These are phyloP conservation scores for Enhydra lutris DNA, from an alignment of 2,113 vertebrate genomes.

Conservation along the genomic window DNA sequence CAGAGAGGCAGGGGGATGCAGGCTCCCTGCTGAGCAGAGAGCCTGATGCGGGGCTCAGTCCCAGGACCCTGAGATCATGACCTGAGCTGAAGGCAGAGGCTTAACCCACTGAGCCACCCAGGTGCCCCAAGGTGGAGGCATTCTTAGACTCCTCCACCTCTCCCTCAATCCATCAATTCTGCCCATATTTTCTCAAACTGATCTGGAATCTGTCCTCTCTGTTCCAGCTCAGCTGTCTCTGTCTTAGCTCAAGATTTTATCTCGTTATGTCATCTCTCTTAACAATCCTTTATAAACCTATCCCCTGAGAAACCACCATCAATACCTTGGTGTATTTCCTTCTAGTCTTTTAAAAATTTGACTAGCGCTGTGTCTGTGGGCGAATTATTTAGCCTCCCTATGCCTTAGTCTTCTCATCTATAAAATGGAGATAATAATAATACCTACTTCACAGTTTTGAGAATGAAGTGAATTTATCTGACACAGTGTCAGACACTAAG, in stretches of 20 bases:
- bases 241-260: background rate
- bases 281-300: background rate
- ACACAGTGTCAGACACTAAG: background rate
- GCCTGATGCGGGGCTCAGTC: too few species aligned
- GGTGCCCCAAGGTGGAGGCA: too few species aligned
- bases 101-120: too few species aligned
- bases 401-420: background rate
- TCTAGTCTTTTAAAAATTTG: background rate
- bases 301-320: background rate
- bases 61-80: too few species aligned
- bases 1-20: too few species aligned
- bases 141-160: background rate
- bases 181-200: background rate
- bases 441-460: background rate
- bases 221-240: background rate
- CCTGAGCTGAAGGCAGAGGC: too few species aligned
- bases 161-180: background rate
- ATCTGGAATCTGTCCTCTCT: background rate
- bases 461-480: background rate
- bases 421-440: background rate
- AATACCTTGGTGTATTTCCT: background rate
- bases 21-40: too few species aligned
- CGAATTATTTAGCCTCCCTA: background rate
- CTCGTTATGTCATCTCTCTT: background rate
- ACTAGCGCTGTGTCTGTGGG: background rate